phyloP scores from a whole-genome alignment of 2,888 invertebrate genomes.

The Napeogenes sylphis region DNA sequence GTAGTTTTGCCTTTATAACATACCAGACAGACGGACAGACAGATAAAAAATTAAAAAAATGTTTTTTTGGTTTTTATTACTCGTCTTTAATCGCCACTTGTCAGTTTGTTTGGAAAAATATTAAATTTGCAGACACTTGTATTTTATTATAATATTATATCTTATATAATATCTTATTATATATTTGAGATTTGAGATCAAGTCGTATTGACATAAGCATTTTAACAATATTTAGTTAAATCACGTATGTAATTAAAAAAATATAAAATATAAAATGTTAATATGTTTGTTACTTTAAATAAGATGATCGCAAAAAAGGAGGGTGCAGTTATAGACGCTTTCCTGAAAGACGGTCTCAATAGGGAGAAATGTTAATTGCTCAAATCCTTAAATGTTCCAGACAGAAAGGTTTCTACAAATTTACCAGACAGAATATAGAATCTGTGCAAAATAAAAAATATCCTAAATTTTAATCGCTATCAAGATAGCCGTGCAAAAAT shows the following conservation, averaged over 20 bases:
- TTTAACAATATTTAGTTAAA: too few species aligned
- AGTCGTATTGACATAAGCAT: too few species aligned
- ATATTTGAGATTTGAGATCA: too few species aligned
- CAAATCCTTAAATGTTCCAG: constrained; percentile 37
- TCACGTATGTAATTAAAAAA: background rate
- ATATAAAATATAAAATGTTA: background rate
- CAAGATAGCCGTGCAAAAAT: constrained; percentile 62
- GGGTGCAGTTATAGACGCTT: constrained; percentile 24
- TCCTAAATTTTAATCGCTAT: constrained; percentile 62
- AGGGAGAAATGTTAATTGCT: constrained; percentile 36
- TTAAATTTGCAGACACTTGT: too few species aligned
- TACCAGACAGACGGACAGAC: too few species aligned
- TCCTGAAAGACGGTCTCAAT: constrained; percentile 29
- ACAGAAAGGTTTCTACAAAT: constrained; percentile 36
- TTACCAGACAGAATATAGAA: constrained; percentile 28
- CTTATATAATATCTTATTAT: too few species aligned
- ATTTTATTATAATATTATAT: too few species aligned
- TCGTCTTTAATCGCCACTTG: too few species aligned
- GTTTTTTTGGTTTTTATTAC: too few species aligned
- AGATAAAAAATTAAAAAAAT: too few species aligned
- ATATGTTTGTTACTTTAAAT: constrained; percentile 6
- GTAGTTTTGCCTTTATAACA: too few species aligned
- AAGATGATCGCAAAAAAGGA: constrained; percentile 16
- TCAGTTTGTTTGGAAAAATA: too few species aligned
- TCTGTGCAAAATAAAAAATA: constrained; percentile 65